phyloP scores from a whole-genome alignment of 2,113 vertebrate species.

The Pyxicephalus adspersus region DNA sequence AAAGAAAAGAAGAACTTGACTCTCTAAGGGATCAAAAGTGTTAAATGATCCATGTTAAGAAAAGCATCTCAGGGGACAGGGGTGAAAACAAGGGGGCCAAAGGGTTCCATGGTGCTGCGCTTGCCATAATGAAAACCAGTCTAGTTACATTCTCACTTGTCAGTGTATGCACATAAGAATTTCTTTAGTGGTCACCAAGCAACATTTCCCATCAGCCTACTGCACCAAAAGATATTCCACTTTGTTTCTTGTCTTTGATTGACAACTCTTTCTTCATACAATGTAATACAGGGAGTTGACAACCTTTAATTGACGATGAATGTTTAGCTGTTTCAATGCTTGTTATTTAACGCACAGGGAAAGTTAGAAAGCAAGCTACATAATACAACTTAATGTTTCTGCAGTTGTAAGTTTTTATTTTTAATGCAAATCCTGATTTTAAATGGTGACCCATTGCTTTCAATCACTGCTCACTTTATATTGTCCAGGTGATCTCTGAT shows the following conservation, averaged over 20 bases:
- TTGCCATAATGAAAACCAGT: constrained; percentile 23
- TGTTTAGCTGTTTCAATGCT: constrained; percentile 17
- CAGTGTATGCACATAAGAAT: background rate
- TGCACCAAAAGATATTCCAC: background rate
- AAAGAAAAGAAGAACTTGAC: no score
- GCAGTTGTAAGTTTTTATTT: no score
- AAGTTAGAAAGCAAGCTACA: no score
- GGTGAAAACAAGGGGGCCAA: background rate
- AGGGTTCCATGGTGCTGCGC: constrained; percentile 11
- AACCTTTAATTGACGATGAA: constrained; percentile 23
- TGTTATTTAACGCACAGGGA: no score
- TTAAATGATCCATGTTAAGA: background rate
- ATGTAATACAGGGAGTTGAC: constrained; percentile 33
- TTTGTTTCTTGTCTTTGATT: background rate
- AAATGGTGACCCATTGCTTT: no score
- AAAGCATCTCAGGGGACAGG: constrained; percentile 5
- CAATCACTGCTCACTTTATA: no score
- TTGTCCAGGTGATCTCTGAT: no score
- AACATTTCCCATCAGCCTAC: constrained; percentile 9
- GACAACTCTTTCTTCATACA: background rate
- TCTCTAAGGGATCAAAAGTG: background rate
- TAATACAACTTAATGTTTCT: no score
- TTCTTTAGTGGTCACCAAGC: background rate
- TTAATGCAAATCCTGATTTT: no score
- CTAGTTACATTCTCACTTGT: constrained; percentile 10